Conservation (phyloP, 1,140 invertebrate genomes). For the Ips typographus region DNA sequence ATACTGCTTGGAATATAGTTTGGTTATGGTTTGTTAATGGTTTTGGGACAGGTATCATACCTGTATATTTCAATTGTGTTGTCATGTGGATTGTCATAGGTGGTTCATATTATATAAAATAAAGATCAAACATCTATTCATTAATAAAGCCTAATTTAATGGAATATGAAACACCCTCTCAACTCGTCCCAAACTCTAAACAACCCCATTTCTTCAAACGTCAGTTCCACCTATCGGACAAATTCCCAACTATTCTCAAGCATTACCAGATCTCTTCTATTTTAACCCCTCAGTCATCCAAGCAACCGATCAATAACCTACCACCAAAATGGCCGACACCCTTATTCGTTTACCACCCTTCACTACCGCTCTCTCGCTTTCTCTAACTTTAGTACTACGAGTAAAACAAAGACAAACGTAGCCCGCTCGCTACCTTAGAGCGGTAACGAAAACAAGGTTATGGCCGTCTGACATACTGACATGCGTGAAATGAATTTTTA, state of each 20-base stretch:
- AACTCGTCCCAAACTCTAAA: too few species aligned
- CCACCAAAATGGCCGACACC: slow-evolving; percentile 11
- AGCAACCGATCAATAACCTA: too few species aligned
- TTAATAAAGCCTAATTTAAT: too few species aligned
- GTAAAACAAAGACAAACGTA: slow-evolving; percentile 9
- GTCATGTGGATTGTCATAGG: not conserved
- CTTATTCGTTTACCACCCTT: not conserved
- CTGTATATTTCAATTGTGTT: too few species aligned
- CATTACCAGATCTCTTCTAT: too few species aligned
- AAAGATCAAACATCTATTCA: too few species aligned
- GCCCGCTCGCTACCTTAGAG: not conserved
- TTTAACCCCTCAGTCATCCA: too few species aligned
- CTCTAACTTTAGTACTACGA: not conserved
- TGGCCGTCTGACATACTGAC: slow-evolving; percentile 6
- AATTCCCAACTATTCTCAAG: too few species aligned
- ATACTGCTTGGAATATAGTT: slow-evolving; percentile 26
- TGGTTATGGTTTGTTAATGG: slow-evolving; percentile 23
- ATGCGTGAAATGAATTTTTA: slow-evolving; percentile 9
- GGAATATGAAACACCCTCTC: too few species aligned
- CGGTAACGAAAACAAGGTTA: not conserved
- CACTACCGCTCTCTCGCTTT: too few species aligned
- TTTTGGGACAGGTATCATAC: slow-evolving; percentile 14
- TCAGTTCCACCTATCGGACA: too few species aligned
- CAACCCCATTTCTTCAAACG: too few species aligned
- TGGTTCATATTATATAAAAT: not conserved